phyloP scores from a whole-genome alignment of 2,888 invertebrate species.

The Danaus chrysippus region DNA sequence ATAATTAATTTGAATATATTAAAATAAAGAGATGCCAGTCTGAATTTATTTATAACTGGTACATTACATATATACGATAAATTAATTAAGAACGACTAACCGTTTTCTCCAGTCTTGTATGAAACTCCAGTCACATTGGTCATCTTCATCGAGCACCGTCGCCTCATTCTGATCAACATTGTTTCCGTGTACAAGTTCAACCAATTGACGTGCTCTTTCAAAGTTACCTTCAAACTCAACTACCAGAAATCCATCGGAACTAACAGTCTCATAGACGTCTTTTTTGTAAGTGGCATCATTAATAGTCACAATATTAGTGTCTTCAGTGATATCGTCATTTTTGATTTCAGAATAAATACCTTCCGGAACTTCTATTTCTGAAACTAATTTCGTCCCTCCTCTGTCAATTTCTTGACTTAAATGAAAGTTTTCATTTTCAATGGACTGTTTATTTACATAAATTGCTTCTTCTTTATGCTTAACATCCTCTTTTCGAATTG shows the following conservation, averaged over 20 bases:
- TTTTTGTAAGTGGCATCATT: slow-evolving; percentile 69
- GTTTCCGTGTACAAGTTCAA: slow-evolving; percentile 76
- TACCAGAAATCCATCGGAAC: slow-evolving; percentile 78
- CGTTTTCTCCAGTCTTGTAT: slow-evolving; percentile 86
- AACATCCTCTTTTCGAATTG: slow-evolving; percentile 36
- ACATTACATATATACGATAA: slow-evolving; percentile 20
- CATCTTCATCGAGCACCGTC: slow-evolving; percentile 67
- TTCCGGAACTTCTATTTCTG: slow-evolving; percentile 67
- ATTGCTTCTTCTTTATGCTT: slow-evolving; percentile 56
- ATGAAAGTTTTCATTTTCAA: slow-evolving; percentile 58
- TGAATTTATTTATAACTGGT: slow-evolving; percentile 20
- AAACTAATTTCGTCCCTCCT: slow-evolving; percentile 55
- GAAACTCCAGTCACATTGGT: slow-evolving; percentile 85
- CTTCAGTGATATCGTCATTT: slow-evolving; percentile 43
- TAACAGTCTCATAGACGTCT: slow-evolving; percentile 61
- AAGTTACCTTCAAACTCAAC: slow-evolving; percentile 81
- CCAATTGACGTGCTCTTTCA: slow-evolving; percentile 79
- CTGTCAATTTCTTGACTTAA: slow-evolving; percentile 56
- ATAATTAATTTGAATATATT: slow-evolving; percentile 43
- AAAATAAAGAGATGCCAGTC: slow-evolving; percentile 47
- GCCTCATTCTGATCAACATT: slow-evolving; percentile 68
- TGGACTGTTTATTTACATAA: slow-evolving; percentile 63
- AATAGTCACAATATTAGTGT: slow-evolving; percentile 50
- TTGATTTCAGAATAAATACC: slow-evolving; percentile 69
- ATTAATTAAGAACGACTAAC: slow-evolving; percentile 55